Evolutionary conservation across 2,113 vertebrate species (phyloP), one percentile per base, ranked within the genome.

Genomic region (Prolemur simus): DNA sequence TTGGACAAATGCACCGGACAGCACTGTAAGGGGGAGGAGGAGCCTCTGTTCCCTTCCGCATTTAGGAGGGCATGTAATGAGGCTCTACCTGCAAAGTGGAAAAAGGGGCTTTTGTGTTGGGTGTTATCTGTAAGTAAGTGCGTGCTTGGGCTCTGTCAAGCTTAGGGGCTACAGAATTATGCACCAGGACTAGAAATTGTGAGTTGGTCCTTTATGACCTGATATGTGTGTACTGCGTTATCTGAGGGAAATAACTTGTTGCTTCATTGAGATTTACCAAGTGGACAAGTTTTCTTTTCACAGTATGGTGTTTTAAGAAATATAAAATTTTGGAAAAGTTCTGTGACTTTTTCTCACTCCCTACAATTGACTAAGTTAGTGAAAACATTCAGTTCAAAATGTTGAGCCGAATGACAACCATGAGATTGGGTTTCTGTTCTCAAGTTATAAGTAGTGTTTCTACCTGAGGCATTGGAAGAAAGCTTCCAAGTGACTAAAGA

Each of bases 321-420:
- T 78, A 17, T 8, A 92, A 52, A 29, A 32, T 17, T 54, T 78
- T 34, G 29, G 0, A 1, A 86, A 74, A 84, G n/a, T 52, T 18
- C 18, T 37, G 8, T 84, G 83, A 86, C 18, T 17, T 25, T 71
- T 23, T 6, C 4, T 20, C 1, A 68, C 9, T 21, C 23, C 6
- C 87, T 80, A 66, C 3, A 76, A 52, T 76, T 63, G 73, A 74
- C 39, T 78, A 49, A 71, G 37, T 91, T 84, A 71, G 45, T 63
- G 93, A 96, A 94, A 45, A 64, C 20, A 15, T 60, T 60, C n/a
- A 47, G 5, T 87, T 96, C 34, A 87, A 60, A 93, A 92, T 34
- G 25, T 56, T 52, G 87, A 78, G 42, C 95, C 97, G 87, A 93
- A n/a, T 91, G 95, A 85, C 20, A 96, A 86, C 80, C 56, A 21